Evolutionary conservation across 2,888 invertebrate species (phyloP).

Genomic region (Griposia aprilina): DNA sequence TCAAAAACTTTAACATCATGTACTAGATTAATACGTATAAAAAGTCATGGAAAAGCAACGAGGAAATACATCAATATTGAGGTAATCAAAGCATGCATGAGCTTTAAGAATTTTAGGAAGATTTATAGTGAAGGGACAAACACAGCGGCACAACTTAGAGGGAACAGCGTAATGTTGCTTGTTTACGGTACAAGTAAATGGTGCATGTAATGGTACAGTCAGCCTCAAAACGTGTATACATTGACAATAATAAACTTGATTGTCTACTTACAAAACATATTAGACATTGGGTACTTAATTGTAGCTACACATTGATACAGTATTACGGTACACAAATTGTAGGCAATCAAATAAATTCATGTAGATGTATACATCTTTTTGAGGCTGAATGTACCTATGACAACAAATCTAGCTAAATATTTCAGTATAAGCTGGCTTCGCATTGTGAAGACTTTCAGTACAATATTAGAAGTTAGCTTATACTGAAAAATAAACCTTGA

Average conservation of each 20-base stretch:
- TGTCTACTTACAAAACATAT: too few species aligned
- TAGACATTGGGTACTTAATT: too few species aligned
- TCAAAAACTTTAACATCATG: constrained; percentile 39
- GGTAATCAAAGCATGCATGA: constrained; percentile 34
- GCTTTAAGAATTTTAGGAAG: constrained; percentile 37
- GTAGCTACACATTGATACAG: too few species aligned
- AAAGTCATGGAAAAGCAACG: constrained; percentile 42
- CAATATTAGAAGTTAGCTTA: too few species aligned
- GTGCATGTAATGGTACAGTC: neutral
- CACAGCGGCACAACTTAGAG: constrained; percentile 25
- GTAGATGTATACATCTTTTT: too few species aligned
- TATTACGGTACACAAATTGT: too few species aligned
- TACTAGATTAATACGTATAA: constrained; percentile 45
- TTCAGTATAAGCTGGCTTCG: neutral
- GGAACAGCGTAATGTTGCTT: neutral
- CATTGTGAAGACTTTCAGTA: neutral
- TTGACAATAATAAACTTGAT: neutral
- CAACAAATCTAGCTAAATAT: too few species aligned
- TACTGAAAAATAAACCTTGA: too few species aligned
- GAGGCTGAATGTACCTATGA: too few species aligned
- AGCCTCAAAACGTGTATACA: neutral
- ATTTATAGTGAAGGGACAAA: constrained; percentile 24
- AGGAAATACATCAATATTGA: constrained; percentile 27
- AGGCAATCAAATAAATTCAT: too few species aligned
- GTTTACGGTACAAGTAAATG: neutral